Base-by-base conservation (phyloP, 2,888 invertebrate species). In the Adela reaumurella region DNA sequence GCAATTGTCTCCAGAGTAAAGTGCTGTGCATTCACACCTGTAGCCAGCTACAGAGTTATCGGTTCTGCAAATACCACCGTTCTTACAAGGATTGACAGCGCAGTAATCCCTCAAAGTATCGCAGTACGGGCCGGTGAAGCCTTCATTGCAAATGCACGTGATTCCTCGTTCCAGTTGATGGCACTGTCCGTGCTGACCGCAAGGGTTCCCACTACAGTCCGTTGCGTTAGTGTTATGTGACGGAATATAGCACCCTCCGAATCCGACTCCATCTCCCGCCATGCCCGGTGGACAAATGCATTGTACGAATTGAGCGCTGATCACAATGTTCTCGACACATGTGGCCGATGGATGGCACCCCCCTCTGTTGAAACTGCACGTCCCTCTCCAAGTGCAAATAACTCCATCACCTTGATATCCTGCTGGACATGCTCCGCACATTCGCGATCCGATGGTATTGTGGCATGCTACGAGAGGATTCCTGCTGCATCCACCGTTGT, bases 401-500 rank as follows among this genome's bases (percentile, higher is more conserved):
- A 82, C 67, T 2, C 97, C 97, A 64, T 96, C 88, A 1, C 97
- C 97, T 54, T 82, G 73, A 68, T 90, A 97, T 11, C 95, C 96
- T 16, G 88, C 63, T 1, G 97, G 97, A 70, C 98, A 98, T 1
- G 85, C 65, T 0, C 90, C 94, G 65, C 98, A 98, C 19, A 83
- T 82, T 52, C 88, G 84, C 0, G 95, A 94, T 4, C 97, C 97
- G 55, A 85, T 77, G 1, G 90, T 93, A 63, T 98, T 98, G 51
- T 90, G 85, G 63, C 98, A 98, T 18, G 86, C 76, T 0, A 96
- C 97, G 58, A 80, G 68, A 0, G 97, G 94, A 56, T 80, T 74
- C 1, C 76, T 63, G 56, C 94, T 96, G 65, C 98, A 98, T 3
- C 97, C 97, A 1, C 97, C 96, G 61, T 92, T 91, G 62, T 94